Conservation (phyloP, 1,140 invertebrate species). For the Cydia fagiglandana region DNA sequence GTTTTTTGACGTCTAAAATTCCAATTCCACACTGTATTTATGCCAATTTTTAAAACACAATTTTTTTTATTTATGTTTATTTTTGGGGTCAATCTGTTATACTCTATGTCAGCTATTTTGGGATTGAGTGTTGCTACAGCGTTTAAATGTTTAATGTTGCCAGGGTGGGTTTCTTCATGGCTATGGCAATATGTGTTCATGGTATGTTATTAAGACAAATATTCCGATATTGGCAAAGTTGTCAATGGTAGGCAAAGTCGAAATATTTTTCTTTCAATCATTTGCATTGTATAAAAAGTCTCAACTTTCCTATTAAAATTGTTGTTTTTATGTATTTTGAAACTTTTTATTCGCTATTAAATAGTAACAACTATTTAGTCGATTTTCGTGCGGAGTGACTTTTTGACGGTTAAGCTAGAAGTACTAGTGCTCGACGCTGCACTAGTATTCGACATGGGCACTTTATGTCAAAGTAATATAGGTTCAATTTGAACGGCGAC, state of each 20-base stretch:
- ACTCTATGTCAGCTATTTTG: no score
- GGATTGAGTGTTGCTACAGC: constrained; percentile 1
- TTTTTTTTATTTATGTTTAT: no score
- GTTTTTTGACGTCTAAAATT: no score
- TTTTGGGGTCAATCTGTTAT: no score
- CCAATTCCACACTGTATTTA: no score
- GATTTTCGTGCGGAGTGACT: neutral
- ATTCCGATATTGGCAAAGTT: neutral
- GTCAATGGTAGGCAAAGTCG: neutral
- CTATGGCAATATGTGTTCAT: constrained; percentile 7
- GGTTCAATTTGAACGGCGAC: no score
- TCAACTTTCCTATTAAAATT: neutral
- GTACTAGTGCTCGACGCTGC: no score
- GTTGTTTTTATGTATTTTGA: neutral
- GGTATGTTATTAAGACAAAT: constrained; percentile 13
- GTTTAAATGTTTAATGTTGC: constrained; percentile 13
- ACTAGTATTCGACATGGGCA: no score
- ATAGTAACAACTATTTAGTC: neutral
- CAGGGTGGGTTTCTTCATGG: neutral
- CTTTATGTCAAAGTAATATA: no score
- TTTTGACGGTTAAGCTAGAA: no score
- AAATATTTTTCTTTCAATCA: constrained; percentile 1
- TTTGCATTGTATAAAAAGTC: constrained; percentile 3
- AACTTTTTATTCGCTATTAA: constrained; percentile 7
- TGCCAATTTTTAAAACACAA: no score